Conservation (phyloP, 2,113 vertebrate genomes). For the Dipodomys merriami region DNA sequence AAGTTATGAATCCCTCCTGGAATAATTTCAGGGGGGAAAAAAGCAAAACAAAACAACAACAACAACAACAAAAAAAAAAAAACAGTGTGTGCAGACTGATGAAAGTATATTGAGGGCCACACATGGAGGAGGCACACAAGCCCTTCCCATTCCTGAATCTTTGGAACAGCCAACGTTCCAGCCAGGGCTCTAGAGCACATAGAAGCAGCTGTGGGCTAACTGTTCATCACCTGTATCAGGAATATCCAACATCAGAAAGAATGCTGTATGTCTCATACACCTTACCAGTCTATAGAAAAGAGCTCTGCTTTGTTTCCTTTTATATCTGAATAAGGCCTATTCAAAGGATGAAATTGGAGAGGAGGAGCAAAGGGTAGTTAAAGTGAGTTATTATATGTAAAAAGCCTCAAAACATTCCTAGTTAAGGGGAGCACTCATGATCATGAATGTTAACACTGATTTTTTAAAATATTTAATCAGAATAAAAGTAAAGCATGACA, state of each 20-base stretch:
- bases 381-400: neutral
- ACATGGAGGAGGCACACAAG: neutral
- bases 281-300: neutral
- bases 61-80: too few species aligned
- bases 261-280: neutral
- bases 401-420: neutral
- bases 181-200: neutral
- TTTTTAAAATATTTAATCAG: too few species aligned
- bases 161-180: neutral
- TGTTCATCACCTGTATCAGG: neutral
- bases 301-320: neutral
- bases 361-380: neutral
- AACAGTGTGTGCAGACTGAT: neutral
- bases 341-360: neutral
- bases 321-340: neutral
- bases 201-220: too few species aligned
- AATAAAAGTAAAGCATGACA: too few species aligned
- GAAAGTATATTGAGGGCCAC: fast-evolving
- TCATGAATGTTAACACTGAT: neutral
- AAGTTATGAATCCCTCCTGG: neutral
- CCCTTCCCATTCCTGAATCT: neutral
- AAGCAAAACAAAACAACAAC: too few species aligned
- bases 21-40: neutral
- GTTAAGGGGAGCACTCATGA: neutral
- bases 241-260: neutral